Evolutionary conservation across 2,797 vertebrate genomes (phyloP), one percentile per base, ranked within the genome.

Genomic region (Discoglossus pictus): DNA sequence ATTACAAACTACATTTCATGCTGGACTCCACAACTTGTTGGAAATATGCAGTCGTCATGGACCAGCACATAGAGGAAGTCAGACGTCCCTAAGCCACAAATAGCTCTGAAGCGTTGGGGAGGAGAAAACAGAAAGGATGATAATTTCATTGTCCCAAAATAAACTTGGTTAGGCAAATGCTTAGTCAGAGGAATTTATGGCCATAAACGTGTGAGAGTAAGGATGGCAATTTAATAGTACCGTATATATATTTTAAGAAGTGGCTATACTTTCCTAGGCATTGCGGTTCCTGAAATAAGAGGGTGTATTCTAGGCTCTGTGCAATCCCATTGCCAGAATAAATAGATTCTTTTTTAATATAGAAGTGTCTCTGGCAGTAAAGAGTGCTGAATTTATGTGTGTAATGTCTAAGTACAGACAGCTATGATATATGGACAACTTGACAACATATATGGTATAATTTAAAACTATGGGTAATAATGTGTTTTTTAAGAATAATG

Each of bases 231-330:
- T 64, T 58, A 71, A 71, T 52, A 39, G 46, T 18, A n/a, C n/a
- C n/a, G n/a, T n/a, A 46, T 38, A 61, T 59, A 64, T 56, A 58
- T 47, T 71, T 71, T 71, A 71, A 51, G 68, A 18, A 64, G 16
- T 44, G 44, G 53, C 53, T 46, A 59, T 48, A 51, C 11, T 25
- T 47, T 64, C 44, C 53, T 50, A 36, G 44, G 61, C 53, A n/a
- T 63, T 71, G 68, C 52, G 68, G 68, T 71, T 62, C 20, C 52
- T 44, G 36, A 71, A 71, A 71, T 71, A 44, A 71, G 68, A 42
- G 53, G 68, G 53, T 71, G 31, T 71, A 71, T 71, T 71, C 61
- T 71, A 43, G 34, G 61, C 61, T 27, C 53, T 52, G 35, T 12
- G 36, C 12, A 38, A 36, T 25, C 9, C 20, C 3, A 1, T 27